A percentile compares a stretch with the other conserved stretches of the same genome.
These are phyloP conservation scores for Merluccius polli DNA, from an alignment of 2,797 vertebrate species.

Conservation along the genomic window DNA sequence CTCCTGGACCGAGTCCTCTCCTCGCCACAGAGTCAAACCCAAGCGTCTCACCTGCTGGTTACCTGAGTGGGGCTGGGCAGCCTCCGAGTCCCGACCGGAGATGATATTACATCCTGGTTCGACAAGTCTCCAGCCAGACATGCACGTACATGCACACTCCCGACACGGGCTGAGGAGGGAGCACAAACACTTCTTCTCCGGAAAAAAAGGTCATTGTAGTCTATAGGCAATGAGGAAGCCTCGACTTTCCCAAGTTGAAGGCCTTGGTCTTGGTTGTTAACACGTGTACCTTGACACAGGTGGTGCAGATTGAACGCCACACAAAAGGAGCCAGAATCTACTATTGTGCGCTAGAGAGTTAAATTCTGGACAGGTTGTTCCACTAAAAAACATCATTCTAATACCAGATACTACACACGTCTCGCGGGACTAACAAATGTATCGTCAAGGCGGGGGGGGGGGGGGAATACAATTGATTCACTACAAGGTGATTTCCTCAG, in stretches of 20 bases:
- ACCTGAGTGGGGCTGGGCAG: conserved; percentile 53
- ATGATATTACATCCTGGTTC: conserved; percentile 60
- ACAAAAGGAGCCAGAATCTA: not conserved
- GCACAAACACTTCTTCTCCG: not conserved
- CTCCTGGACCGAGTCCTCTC: not conserved
- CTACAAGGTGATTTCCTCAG: conserved; percentile 38
- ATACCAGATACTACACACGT: conserved; percentile 47
- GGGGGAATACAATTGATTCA: conserved; percentile 25
- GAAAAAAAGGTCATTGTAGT: not conserved
- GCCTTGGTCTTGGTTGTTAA: not conserved
- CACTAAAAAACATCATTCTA: conserved; percentile 30
- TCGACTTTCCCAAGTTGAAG: not conserved
- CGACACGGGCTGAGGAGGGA: not conserved
- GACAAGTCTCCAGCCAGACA: conserved; percentile 30
- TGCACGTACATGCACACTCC: conserved; percentile 2
- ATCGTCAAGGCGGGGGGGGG: too few relatives aligned
- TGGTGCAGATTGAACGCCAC: not conserved
- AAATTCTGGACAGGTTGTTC: not conserved
- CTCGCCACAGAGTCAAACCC: conserved; percentile 10
- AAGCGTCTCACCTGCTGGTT: conserved; percentile 41
- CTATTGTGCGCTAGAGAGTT: not conserved
- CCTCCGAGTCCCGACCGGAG: conserved; percentile 28
- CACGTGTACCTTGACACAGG: not conserved
- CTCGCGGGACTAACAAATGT: conserved; percentile 43
- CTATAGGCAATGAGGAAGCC: not conserved